Base-by-base conservation (phyloP, 2,888 invertebrate genomes). In the Brachyopa scutellaris region DNA sequence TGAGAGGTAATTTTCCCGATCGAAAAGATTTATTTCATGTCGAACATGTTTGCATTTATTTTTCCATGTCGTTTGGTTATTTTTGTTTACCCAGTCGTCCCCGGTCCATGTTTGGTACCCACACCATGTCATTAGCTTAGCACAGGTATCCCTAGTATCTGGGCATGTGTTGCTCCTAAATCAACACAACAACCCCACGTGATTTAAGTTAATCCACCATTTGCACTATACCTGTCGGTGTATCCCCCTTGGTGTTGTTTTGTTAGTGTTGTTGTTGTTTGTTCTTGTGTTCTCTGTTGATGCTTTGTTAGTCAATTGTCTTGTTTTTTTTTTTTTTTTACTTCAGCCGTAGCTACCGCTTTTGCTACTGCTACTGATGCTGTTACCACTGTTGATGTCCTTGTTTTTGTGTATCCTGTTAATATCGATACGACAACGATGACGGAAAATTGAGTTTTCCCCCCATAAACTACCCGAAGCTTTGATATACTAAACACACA, bases 201-300 rank as follows among this genome's bases (percentile, higher is more conserved):
- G 76, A 76, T 80, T 80, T 76, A 80, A 76, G 76, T 64, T 76
- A 76, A 80, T 80, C 62, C 80, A 55, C 73, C 47, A 67, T 79
- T 79, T 79, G 59, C 53, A 61, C 51, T 29, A 36, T 36, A 45
- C 53, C 29, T 31, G 15, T 45, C 23, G 51, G 13, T 4, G 29
- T 15, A 74, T 74, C 36, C 5, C 45, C 21, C 47, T 62, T 7
- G n/a, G 29, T 61, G 42, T 59, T 13, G 21, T 47, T 42, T 40
- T 64, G 33, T 62, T 49, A 23, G 36, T 66, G 47, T 45, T 64
- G 38, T 49, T n/a, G 31, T 36, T 59, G 17, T 40, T 23, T 42
- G 42, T 7, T 11, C 11, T n/a, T 13, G 11, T 49, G 3, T 51
- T 5, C 26, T 49, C 19, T 17, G 45, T 45, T 55, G 33, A 26